Conservation (phyloP, 2,113 vertebrate species). For the Phycodurus eques region DNA sequence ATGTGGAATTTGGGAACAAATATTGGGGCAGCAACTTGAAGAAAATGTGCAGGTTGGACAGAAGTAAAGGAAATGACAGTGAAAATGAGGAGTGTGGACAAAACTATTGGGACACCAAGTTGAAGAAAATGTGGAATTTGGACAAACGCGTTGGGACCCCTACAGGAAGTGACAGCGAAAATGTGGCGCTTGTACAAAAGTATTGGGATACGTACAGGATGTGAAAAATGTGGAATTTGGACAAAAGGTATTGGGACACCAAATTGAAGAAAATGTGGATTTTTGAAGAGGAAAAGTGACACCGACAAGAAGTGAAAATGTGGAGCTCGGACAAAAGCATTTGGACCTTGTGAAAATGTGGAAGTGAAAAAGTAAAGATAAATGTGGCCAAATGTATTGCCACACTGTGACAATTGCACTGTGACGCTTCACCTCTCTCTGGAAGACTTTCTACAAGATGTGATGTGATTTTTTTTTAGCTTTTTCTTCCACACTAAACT, state of each 20-base stretch:
- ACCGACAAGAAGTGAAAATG: not conserved
- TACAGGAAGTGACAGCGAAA: too few relatives aligned
- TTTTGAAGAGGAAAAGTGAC: not conserved
- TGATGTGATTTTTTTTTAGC: not conserved
- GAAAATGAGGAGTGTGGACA: not conserved
- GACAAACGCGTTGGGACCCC: not conserved
- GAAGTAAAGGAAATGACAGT: not conserved
- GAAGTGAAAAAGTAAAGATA: not conserved
- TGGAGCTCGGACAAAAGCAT: not conserved
- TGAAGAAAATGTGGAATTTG: not conserved
- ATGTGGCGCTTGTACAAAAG: not conserved
- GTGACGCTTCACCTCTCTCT: not conserved
- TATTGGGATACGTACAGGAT: not conserved
- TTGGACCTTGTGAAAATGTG: not conserved
- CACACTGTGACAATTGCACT: not conserved
- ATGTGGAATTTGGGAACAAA: not conserved
- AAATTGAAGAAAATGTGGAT: too few relatives aligned
- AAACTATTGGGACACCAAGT: slow-evolving; percentile 7
- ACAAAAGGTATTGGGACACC: not conserved
- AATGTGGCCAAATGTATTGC: not conserved
- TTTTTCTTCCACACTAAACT: not conserved
- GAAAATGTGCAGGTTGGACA: too few relatives aligned
- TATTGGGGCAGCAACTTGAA: not conserved
- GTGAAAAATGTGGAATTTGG: not conserved
- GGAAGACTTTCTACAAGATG: not conserved